These are phyloP conservation scores for Lutraria rhynchaena DNA, from an alignment of 1,140 invertebrate genomes.

Conservation along the genomic window DNA sequence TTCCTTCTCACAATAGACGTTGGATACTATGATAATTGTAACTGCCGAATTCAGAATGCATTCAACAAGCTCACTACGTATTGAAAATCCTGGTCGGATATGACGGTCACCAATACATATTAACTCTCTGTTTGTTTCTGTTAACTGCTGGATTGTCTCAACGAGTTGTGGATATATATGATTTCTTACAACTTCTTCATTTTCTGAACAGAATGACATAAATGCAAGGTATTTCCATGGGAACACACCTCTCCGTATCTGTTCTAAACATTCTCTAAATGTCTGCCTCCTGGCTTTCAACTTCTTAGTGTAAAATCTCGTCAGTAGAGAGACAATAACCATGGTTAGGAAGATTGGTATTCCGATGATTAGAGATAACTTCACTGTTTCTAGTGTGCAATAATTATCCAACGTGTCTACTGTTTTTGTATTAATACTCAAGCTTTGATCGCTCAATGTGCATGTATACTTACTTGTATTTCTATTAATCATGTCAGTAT, in stretches of 20 bases:
- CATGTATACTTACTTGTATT: too few relatives aligned
- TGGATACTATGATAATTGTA: slow-evolving; percentile 1
- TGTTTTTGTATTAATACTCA: too few relatives aligned
- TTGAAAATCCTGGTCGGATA: slow-evolving; percentile 18
- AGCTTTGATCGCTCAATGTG: too few relatives aligned
- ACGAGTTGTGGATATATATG: not conserved
- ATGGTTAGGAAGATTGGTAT: too few relatives aligned
- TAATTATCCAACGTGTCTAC: too few relatives aligned
- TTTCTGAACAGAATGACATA: not conserved
- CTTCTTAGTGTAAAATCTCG: too few relatives aligned
- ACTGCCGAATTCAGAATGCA: not conserved
- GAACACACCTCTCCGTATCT: not conserved
- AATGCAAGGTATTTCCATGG: not conserved
- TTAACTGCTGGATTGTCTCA: not conserved
- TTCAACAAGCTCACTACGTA: slow-evolving; percentile 4
- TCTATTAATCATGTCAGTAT: too few relatives aligned
- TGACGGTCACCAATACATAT: slow-evolving; percentile 14
- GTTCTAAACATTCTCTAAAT: too few relatives aligned
- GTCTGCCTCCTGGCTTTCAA: too few relatives aligned
- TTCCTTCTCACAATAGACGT: not conserved
- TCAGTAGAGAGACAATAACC: too few relatives aligned
- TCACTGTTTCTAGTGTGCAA: too few relatives aligned
- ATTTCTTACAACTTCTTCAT: not conserved
- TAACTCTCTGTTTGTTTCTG: not conserved
- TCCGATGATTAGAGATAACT: too few relatives aligned